A percentile compares a stretch with the other conserved stretches of the same genome.
These are phyloP conservation scores for Aegypius monachus DNA, from an alignment of 2,113 vertebrate genomes.

Conservation along the genomic window DNA sequence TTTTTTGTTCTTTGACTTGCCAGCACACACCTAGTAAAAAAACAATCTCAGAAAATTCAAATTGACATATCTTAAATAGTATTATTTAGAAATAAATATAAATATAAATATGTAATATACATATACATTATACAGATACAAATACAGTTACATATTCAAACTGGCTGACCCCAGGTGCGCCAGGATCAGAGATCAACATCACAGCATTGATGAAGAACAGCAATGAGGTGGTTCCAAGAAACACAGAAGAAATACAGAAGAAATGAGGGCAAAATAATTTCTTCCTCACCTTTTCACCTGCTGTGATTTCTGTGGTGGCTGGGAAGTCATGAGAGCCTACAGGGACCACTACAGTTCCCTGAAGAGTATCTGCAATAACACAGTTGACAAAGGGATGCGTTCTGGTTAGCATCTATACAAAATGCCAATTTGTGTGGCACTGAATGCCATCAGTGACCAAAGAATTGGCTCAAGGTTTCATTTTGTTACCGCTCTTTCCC, in stretches of 20 bases:
- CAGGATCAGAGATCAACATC: neutral
- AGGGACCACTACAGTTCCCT: neutral
- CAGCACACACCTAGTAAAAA: neutral
- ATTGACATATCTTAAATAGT: neutral
- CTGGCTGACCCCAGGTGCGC: accelerated
- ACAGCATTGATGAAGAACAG: neutral
- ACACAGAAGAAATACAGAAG: neutral
- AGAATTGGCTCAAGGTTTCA: neutral
- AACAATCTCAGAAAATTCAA: neutral
- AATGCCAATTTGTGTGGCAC: neutral
- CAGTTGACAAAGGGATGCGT: accelerated
- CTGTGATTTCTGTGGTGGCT: neutral
- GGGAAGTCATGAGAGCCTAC: neutral
- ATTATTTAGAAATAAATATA: neutral
- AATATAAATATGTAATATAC: neutral
- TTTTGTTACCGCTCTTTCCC: neutral
- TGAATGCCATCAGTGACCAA: neutral
- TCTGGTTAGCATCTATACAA: neutral
- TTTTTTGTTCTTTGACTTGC: neutral
- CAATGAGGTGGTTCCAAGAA: neutral
- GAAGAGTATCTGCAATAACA: neutral
- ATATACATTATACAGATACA: too few relatives aligned
- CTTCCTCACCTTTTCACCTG: accelerated
- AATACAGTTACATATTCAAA: too few relatives aligned
- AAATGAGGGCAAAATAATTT: neutral